Evolutionary conservation across 1,140 invertebrate species (phyloP), one percentile per base, ranked within the genome.

Genomic region (Temnothorax nylanderi): DNA sequence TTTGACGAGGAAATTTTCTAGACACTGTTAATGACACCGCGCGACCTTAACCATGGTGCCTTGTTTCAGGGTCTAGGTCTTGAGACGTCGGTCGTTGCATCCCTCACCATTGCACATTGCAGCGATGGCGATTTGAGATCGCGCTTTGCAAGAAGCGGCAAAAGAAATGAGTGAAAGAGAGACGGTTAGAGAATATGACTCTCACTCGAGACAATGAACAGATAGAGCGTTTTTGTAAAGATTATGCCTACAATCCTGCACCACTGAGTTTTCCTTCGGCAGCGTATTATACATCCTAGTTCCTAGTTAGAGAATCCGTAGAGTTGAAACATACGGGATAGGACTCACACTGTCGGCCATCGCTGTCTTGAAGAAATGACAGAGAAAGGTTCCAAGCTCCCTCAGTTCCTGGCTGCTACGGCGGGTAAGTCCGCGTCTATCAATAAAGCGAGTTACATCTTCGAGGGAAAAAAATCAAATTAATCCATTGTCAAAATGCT

Each of bases 401-500:
- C 96, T 74, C 96, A 97, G 89, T 97, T 96, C 92, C 69, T 96
- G 85, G 96, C 96, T 88, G 96, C 96, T 10, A 95, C 96, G 64
- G 94, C 96, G 89, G 96, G 96, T 97, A 93, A 94, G 95, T 95
- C 11, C 26, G 0, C 18, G 49, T 18, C n/a, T 47, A 1, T 47
- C 2, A 65, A 47, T 41, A 37, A 82, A 47, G n/a, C 26, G 26
- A 1, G 26, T 26, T 26, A 26, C 26, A 41, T 41, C 37, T 0
- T 41, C 0, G 3, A 41, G 37, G 37, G 6, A 0, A 6, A 41
- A 37, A 6, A 41, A 6, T 41, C 37, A 41, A 41, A 41, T 41
- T 41, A 41, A 41, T 41, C 37, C 37, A 41, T 41, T 41, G 6
- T 41, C 37, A 41, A 3, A 41, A 41, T 41, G 37, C 37, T 0